phyloP scores from a whole-genome alignment of 1,140 invertebrate genomes.

The Euura saliciscinereae region DNA sequence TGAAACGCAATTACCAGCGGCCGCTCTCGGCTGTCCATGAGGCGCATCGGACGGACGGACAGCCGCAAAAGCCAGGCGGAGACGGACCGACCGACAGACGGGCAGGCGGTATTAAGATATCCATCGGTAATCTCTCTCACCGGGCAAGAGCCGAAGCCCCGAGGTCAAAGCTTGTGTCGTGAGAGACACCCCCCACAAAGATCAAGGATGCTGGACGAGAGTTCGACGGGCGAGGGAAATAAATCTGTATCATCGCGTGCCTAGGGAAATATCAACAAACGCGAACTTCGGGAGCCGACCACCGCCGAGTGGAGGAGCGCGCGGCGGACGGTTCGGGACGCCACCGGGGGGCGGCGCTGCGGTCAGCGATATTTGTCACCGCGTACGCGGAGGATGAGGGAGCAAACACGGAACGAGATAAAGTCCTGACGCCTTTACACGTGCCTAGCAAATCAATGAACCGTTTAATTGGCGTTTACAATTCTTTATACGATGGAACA shows the following conservation, averaged over 20 bases:
- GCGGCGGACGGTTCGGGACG: too few species aligned
- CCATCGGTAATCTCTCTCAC: not conserved
- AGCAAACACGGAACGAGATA: not conserved
- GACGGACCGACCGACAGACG: not conserved
- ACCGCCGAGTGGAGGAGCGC: too few species aligned
- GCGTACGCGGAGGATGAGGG: not conserved
- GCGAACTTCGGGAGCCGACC: not conserved
- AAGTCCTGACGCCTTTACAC: conserved; percentile 38
- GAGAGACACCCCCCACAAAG: not conserved
- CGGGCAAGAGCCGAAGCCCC: not conserved
- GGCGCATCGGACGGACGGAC: not conserved
- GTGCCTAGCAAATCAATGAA: conserved; percentile 56
- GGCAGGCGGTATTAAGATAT: not conserved
- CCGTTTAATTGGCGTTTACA: conserved; percentile 58
- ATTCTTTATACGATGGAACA: conserved; percentile 50
- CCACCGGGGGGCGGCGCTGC: too few species aligned
- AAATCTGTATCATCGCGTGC: not conserved
- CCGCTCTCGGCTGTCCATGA: not conserved
- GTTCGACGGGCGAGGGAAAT: not conserved
- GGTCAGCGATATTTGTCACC: not conserved
- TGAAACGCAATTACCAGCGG: conserved; percentile 1
- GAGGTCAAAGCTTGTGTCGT: conserved; percentile 1
- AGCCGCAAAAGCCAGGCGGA: not conserved
- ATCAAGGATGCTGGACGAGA: not conserved
- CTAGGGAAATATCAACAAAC: not conserved